A percentile compares a stretch with the other conserved stretches of the same genome.
phyloP scores from a whole-genome alignment of 2,113 vertebrate genomes.

The Narcine bancroftii region DNA sequence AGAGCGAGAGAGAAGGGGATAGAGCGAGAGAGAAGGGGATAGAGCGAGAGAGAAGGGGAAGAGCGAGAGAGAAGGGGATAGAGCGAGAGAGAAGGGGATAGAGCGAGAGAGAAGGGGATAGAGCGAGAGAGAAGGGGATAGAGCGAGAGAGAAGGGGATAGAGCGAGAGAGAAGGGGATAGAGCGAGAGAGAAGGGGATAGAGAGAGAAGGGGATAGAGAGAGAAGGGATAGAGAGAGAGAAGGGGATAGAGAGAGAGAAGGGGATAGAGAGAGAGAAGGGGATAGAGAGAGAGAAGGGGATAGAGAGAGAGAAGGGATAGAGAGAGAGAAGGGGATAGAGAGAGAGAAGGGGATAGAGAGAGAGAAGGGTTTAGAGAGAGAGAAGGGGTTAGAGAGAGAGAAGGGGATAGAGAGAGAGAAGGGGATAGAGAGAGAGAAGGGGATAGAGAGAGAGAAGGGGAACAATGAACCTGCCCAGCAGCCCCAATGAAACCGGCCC shows the following conservation, averaged over 20 bases:
- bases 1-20: background rate
- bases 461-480: background rate
- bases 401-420: background rate
- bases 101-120: background rate
- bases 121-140: background rate
- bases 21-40: background rate
- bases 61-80: background rate
- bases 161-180: too few species aligned
- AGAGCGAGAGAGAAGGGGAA: background rate
- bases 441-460: too few species aligned
- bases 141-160: background rate
- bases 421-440: too few species aligned
- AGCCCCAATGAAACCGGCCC: too few species aligned
- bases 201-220: background rate
- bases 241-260: background rate
- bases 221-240: background rate
- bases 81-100: background rate
- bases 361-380: too few species aligned
- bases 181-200: background rate
- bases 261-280: background rate
- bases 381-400: too few species aligned
- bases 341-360: background rate
- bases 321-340: too few species aligned
- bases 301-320: background rate
- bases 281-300: background rate